Base-by-base conservation (phyloP, 2,797 vertebrate species). In the Cynopterus sphinx region DNA sequence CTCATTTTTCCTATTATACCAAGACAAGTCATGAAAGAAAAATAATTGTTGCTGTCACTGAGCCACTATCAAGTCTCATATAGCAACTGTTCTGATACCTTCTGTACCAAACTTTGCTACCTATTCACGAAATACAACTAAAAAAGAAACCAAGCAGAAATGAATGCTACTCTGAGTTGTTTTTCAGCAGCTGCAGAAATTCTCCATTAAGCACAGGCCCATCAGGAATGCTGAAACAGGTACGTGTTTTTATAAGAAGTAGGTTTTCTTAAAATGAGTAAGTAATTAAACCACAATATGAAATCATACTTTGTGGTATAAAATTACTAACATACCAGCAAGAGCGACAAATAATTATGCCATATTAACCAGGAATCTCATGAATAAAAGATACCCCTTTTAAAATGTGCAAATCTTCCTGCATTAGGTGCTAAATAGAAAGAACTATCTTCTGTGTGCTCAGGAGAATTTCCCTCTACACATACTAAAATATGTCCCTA, bases 301-400 rank as follows among this genome's bases (percentile, higher is more conserved):
- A 96, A 96, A 75, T 74, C 63, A 68, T 49, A 41, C 21, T 57
- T 90, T 57, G 43, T 65, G 70, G 59, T 49, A 39, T 86, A 86
- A 92, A 92, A 79, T 81, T 74, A 85, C 24, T 57, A 49, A 79
- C 13, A 43, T 43, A 39, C 9, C 24, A 77, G 28, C 78, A 89
- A 89, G 73, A 94, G 43, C 22, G 33, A 78, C 43, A 92, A 65
- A 63, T 65, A 78, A 33, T 43, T 65, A 51, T 57, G 43, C 86
- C 36, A 26, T 51, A 92, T 67, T 67, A 59, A 70, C 79, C 57
- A 55, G 81, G 83, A 93, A 55, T 57, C 83, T 93, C 31, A 75
- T 22, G 17, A 85, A 53, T 75, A 49, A 90, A 74, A 71, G 31
- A 65, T 9, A 70, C 28, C 11, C 12, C 21, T 67, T 19, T 43